Evolutionary conservation across 2,797 vertebrate species (phyloP), one percentile per base, ranked within the genome.

Genomic region (Diplodus puntazzo): DNA sequence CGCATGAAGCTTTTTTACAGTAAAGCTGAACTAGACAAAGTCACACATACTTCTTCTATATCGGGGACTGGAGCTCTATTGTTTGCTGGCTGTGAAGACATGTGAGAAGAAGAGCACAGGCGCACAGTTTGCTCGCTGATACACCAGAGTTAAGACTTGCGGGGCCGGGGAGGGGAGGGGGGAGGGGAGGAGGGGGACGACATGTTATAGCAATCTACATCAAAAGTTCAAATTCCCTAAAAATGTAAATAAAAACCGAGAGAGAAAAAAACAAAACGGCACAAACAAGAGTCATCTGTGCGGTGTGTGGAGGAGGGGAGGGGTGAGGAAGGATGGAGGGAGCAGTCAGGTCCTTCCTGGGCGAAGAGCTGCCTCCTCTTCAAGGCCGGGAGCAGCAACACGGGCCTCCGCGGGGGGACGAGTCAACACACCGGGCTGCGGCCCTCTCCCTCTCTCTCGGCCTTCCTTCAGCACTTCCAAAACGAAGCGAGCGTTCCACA

Each of bases 401-500:
- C 11, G 20, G 52, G 66, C 48, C 75, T 73, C 64, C 74, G 46
- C 66, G 2, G 63, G 63, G 57, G 3, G 70, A 59, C 54, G 3
- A 84, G 83, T 86, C 71, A 62, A 66, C 80, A 54, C 78, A 30
- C 45, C 43, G 23, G 54, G 72, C 43, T 27, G 70, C 5, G 11
- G 52, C 83, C 71, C 76, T 48, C 72, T 60, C n/a, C n/a, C n/a
- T n/a, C n/a, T n/a, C n/a, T 73, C 78, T 74, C 43, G 2, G 79
- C 84, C 87, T 83, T 88, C 83, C 75, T 73, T 87, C 89, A 91
- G 90, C 96, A 96, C 97, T 98, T 98, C 96, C 91, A 92, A 97
- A 96, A 97, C 96, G 96, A 97, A 97, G 97, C 95, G 97, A 97
- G 95, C 94, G 95, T 95, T 96, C 96, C 82, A 71, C 79, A 76